Evolutionary conservation across 2,113 vertebrate genomes (phyloP).

Genomic region (Saguinus midas): DNA sequence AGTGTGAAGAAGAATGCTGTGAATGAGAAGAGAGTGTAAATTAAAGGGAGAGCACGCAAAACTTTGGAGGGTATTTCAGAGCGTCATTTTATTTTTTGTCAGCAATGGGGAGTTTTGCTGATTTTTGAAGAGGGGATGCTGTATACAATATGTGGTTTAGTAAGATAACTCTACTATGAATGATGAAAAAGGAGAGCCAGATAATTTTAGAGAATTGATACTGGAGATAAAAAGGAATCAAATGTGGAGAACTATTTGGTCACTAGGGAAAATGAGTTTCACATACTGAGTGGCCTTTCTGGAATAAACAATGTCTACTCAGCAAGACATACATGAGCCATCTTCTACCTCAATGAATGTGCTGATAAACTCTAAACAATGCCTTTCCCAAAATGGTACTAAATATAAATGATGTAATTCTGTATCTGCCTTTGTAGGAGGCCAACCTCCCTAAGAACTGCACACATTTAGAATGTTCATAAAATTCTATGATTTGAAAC

Average conservation of each 20-base stretch:
- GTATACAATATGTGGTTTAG: neutral
- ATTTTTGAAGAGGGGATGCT: neutral
- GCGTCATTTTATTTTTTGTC: neutral
- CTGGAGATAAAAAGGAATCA: neutral
- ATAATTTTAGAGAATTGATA: neutral
- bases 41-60: rapidly evolving
- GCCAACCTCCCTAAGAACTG: neutral
- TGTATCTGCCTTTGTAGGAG: neutral
- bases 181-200: neutral
- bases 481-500: neutral
- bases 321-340: neutral
- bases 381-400: neutral
- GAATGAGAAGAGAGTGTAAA: neutral
- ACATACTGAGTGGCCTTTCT: neutral
- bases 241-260: neutral
- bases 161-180: neutral
- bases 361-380: neutral
- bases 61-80: neutral
- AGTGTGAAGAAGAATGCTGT: neutral
- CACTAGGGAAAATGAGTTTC: neutral
- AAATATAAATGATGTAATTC: neutral
- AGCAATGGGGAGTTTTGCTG: neutral
- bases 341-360: neutral
- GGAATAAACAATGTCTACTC: neutral
- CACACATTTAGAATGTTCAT: neutral